Evolutionary conservation across 2,797 vertebrate genomes (phyloP), one percentile per base, ranked within the genome.

Genomic region (Tarsius wallacei): DNA sequence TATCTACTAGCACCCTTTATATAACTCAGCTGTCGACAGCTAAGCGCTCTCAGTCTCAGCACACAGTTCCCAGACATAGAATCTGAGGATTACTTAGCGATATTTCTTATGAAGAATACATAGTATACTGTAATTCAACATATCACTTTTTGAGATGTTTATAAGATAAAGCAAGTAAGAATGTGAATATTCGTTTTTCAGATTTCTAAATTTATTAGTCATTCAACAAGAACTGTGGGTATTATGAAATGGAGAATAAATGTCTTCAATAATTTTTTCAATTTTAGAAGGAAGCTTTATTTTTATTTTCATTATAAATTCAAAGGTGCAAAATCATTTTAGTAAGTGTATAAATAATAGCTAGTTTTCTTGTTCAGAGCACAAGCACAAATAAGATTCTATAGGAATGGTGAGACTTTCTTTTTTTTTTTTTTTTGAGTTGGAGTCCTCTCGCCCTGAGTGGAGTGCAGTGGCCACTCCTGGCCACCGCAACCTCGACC

Each of bases 101-200:
- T n/a, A 42, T 10, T 93, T 70, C 91, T 92, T 88, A 73, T 91
- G 47, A 73, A 85, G 80, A 97, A 51, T 8, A 94, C 0, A 66
- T 8, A 74, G 61, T 6, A 57, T 91, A 88, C 9, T 91, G 47
- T 33, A 83, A 47, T 70, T 64, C 22, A 4, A 11, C 16, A 11
- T 36, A 47, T 47, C 2, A 0, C 22, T 91, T 71, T 61, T 90
- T 7, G 70, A 42, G 90, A 87, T 96, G 16, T 83, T 64, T 83
- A 49, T 14, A 33, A 55, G 73, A 91, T 74, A 80, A 70, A 0
- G 73, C 9, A 91, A 73, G 16, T 64, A 95, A 59, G 1, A 96
- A 93, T 0, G 1, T 91, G 93, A 57, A 42, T 6, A 42, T 42
- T 42, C 42, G 16, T 47, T 73, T 83, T n/a, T 17, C 28, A 68